A percentile compares a stretch with the other conserved stretches of the same genome.
These are phyloP conservation scores for Rousettus madagascariensis DNA, from an alignment of 2,797 vertebrate genomes.

Conservation along the genomic window DNA sequence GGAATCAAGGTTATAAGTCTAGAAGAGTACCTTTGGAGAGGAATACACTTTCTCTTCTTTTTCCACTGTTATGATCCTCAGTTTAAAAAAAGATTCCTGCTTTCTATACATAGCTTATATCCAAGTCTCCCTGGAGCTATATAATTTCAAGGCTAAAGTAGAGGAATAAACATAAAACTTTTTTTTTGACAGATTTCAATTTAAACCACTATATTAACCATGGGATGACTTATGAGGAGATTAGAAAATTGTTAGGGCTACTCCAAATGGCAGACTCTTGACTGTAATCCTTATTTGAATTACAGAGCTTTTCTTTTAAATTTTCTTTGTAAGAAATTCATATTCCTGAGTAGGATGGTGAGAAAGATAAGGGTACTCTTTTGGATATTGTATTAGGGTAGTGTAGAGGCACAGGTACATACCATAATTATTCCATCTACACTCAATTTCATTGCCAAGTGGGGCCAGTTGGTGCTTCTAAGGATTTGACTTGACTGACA, in stretches of 20 bases:
- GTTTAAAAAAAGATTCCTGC: neutral
- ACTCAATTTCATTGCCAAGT: constrained; percentile 64
- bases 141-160: neutral
- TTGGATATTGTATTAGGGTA: constrained; percentile 54
- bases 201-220: neutral
- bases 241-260: neutral
- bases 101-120: neutral
- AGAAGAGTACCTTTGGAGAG: neutral
- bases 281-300: neutral
- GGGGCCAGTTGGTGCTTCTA: constrained; percentile 70
- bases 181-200: constrained; percentile 34
- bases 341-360: neutral
- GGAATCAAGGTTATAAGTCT: neutral
- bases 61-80: neutral
- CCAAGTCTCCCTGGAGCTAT: neutral
- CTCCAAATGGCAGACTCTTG: neutral
- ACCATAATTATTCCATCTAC: constrained; percentile 44
- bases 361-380: neutral
- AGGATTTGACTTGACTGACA: constrained; percentile 64
- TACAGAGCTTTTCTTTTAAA: neutral
- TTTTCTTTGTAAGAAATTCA: neutral
- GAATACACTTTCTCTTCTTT: neutral
- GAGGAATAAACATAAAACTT: neutral
- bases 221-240: neutral
- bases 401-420: constrained; percentile 42